Conservation (phyloP, 2,113 vertebrate genomes). For the Callocephalon fimbriatum region DNA sequence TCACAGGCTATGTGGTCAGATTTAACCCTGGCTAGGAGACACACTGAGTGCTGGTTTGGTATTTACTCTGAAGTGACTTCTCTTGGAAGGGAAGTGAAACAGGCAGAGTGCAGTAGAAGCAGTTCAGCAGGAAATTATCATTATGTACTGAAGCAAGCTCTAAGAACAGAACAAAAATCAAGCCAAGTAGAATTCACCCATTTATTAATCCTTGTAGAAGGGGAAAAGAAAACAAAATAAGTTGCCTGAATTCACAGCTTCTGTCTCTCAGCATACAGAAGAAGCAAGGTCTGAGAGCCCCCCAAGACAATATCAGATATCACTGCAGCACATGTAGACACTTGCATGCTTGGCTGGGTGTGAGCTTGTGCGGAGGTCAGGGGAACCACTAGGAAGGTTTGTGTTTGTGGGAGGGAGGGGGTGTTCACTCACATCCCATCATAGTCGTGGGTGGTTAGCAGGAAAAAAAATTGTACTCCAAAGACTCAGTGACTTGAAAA, state of each 20-base stretch:
- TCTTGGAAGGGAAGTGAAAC: slow-evolving; percentile 68
- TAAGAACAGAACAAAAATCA: slow-evolving; percentile 5
- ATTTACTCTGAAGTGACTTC: slow-evolving; percentile 1
- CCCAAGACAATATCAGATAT: neutral
- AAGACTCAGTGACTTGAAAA: neutral
- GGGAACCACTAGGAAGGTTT: neutral
- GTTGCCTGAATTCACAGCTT: neutral
- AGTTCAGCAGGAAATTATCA: slow-evolving; percentile 53
- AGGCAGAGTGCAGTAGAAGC: slow-evolving; percentile 40
- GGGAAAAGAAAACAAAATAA: neutral
- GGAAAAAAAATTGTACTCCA: neutral
- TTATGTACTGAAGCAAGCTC: neutral
- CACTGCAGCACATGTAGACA: neutral
- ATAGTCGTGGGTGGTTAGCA: neutral
- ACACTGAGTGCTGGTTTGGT: neutral
- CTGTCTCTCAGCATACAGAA: neutral
- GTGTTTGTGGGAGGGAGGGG: neutral
- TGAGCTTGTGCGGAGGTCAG: neutral
- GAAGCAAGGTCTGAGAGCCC: neutral
- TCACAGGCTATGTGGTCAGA: slow-evolving; percentile 49
- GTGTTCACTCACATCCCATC: neutral
- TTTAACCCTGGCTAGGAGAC: slow-evolving; percentile 5
- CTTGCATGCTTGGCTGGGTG: neutral
- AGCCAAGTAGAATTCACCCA: neutral
- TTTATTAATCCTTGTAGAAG: neutral